phyloP scores from a whole-genome alignment of 2,888 invertebrate species.

The Anticlea derivata region DNA sequence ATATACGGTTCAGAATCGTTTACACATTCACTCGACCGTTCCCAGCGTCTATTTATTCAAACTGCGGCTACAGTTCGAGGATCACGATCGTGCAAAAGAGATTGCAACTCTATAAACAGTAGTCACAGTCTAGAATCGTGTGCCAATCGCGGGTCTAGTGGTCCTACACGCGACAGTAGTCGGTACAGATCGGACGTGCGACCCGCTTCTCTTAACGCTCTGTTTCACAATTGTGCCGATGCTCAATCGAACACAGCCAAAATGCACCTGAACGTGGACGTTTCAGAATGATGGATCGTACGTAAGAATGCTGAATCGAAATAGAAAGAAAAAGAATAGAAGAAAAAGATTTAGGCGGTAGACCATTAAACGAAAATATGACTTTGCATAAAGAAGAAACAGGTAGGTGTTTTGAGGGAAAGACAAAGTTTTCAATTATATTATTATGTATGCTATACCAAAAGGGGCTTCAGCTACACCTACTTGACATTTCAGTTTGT shows the following conservation, averaged over 20 bases:
- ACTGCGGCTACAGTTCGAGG: conserved; percentile 1
- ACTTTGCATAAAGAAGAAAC: too few relatives aligned
- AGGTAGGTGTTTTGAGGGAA: too few relatives aligned
- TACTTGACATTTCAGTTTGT: too few relatives aligned
- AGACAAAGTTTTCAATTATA: too few relatives aligned
- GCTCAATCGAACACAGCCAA: conserved; percentile 40
- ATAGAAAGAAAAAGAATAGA: neutral
- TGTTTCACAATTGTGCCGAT: conserved; percentile 50
- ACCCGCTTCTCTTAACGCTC: conserved; percentile 55
- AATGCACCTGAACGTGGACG: conserved; percentile 28
- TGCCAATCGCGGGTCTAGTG: neutral
- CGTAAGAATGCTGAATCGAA: neutral
- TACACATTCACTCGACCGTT: neutral
- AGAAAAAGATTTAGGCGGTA: too few relatives aligned
- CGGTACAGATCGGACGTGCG: conserved; percentile 45
- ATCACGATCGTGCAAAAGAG: neutral
- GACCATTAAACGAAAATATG: too few relatives aligned
- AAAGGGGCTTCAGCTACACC: too few relatives aligned
- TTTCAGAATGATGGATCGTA: neutral
- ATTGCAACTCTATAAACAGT: conserved; percentile 7
- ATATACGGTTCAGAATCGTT: conserved; percentile 8
- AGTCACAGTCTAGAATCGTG: conserved; percentile 2
- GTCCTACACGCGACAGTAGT: conserved; percentile 41
- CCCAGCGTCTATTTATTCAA: conserved; percentile 9
- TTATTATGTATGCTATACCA: too few relatives aligned